Percentiles rank a stretch among this genome's conserved stretches.
These are phyloP conservation scores for Notolepis coatsorum DNA, from an alignment of 2,797 vertebrate species.

Conservation along the genomic window DNA sequence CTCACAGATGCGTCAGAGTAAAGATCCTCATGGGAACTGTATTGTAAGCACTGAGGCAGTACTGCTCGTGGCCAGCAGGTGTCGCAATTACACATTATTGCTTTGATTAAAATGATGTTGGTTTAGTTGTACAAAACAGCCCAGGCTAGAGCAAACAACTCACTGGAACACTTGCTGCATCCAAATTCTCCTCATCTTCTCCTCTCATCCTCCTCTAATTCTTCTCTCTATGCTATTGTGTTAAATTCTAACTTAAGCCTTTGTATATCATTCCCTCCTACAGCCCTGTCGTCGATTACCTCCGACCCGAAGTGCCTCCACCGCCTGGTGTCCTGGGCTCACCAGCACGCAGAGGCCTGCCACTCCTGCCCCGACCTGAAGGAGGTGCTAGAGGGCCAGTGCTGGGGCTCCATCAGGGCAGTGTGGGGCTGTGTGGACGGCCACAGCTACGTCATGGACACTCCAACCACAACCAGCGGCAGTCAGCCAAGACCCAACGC, in stretches of 20 bases:
- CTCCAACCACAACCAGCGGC: constrained; percentile 43
- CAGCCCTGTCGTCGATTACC: constrained; percentile 70
- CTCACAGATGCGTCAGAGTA: no score
- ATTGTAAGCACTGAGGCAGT: no score
- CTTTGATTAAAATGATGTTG: no score
- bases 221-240: neutral
- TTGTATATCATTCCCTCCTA: constrained; percentile 2
- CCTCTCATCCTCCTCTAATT: no score
- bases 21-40: no score
- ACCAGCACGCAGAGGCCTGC: constrained; percentile 86
- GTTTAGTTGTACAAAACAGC: no score
- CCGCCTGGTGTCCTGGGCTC: constrained; percentile 90
- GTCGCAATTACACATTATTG: no score
- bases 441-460: constrained; percentile 90
- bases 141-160: no score
- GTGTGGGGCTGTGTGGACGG: constrained; percentile 90
- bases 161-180: no score
- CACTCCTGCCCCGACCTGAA: constrained; percentile 84
- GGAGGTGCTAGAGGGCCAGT: constrained; percentile 87
- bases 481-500: constrained; percentile 37
- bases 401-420: constrained; percentile 84
- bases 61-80: no score
- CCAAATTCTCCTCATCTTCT: no score
- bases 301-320: constrained; percentile 88
- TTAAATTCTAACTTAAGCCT: neutral